Conservation (phyloP, 2,113 vertebrate species). For the Corydoras sp. region DNA sequence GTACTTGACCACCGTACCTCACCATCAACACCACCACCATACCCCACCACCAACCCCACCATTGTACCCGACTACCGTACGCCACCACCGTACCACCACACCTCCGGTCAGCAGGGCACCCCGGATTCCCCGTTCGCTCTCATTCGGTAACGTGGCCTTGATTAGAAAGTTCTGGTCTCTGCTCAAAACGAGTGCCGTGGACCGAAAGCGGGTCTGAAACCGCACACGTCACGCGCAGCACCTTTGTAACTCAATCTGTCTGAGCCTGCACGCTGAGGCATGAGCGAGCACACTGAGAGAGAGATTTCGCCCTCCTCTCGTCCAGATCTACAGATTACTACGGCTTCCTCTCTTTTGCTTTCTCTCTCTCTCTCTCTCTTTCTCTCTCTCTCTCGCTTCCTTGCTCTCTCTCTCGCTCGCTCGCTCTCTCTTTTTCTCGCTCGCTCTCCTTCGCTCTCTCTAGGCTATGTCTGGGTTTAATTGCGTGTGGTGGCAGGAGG, state of each 20-base stretch:
- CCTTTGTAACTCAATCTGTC: slow-evolving; percentile 42
- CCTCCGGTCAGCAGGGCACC: no score
- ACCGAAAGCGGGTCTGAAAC: slow-evolving; percentile 22
- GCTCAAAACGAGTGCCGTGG: slow-evolving; percentile 5
- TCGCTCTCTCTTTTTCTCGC: slow-evolving; percentile 25
- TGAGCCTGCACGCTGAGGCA: slow-evolving; percentile 34
- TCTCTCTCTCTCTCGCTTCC: not conserved
- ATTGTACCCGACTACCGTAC: no score
- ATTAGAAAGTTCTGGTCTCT: not conserved
- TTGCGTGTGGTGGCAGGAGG: slow-evolving; percentile 42
- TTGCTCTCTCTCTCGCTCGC: slow-evolving; percentile 27
- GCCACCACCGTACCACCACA: no score
- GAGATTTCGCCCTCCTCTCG: slow-evolving; percentile 34
- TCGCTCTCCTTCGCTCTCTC: slow-evolving; percentile 33
- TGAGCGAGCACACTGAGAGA: slow-evolving; percentile 35
- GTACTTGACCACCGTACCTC: no score
- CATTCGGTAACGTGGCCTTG: not conserved
- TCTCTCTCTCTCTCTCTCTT: slow-evolving; percentile 2
- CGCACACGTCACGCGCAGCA: slow-evolving; percentile 34
- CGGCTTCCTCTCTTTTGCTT: slow-evolving; percentile 17
- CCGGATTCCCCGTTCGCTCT: no score
- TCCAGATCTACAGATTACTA: slow-evolving; percentile 42
- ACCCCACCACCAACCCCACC: no score
- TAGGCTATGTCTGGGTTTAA: slow-evolving; percentile 48
- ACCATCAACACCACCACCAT: no score